Percentiles rank a stretch among this genome's conserved stretches.
phyloP scores from a whole-genome alignment of 64 coral and sea anemone species.

The Hydrozoanthus tunicans region DNA sequence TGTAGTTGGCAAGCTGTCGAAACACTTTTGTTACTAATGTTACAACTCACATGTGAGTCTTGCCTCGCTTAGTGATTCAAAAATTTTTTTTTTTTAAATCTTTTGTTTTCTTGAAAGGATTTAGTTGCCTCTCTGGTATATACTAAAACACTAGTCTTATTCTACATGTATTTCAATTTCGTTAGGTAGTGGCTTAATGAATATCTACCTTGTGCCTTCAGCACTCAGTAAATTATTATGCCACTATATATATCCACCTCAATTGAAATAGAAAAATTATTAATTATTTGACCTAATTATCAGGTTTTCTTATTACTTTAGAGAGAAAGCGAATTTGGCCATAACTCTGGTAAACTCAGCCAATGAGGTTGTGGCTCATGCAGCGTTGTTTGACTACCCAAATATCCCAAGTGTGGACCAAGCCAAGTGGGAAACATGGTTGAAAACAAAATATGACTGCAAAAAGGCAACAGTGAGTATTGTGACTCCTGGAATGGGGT shows the following conservation, averaged over 20 bases:
- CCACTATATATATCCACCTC: neutral
- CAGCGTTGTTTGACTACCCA: constrained; percentile 98
- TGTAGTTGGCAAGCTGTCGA: too few species aligned
- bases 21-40: too few species aligned
- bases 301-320: constrained; percentile 20
- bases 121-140: too few species aligned
- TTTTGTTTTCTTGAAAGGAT: too few species aligned
- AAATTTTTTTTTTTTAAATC: neutral
- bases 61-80: neutral
- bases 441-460: constrained; percentile 77
- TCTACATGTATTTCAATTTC: neutral
- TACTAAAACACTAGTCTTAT: too few species aligned
- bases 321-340: constrained; percentile 97
- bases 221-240: neutral
- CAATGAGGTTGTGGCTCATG: constrained; percentile 90
- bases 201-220: too few species aligned
- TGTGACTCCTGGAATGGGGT: too few species aligned
- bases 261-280: too few species aligned
- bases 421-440: constrained; percentile 82
- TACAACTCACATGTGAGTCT: too few species aligned
- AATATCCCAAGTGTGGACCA: constrained; percentile 83
- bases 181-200: too few species aligned
- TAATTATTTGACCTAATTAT: neutral
- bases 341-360: constrained; percentile 93
- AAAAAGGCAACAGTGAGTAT: constrained; percentile 82